Percentiles rank a stretch among this genome's conserved stretches.
Evolutionary conservation across 53 echinoderm and acorn worm genomes (phyloP).

Genomic region (Zoroaster sp.): DNA sequence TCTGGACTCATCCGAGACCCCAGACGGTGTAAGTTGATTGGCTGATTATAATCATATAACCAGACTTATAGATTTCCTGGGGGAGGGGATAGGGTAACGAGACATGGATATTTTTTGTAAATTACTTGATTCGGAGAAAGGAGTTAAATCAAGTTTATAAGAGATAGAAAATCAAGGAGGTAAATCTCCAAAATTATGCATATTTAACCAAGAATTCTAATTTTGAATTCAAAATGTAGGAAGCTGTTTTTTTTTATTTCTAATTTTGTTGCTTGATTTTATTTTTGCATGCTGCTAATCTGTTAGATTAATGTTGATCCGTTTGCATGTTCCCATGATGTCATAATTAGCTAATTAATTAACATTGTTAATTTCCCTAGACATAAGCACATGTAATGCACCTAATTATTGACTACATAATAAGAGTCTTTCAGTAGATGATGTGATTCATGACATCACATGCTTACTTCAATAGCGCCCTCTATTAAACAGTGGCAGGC

Average conservation of each 20-base stretch:
- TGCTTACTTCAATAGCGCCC: no score
- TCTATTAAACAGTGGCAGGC: no score
- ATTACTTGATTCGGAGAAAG: not conserved
- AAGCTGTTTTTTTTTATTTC: not conserved
- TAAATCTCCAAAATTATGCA: not conserved
- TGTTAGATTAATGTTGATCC: not conserved
- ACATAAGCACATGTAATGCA: no score
- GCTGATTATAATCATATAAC: conserved; percentile 1
- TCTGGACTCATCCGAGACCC: conserved; percentile 62
- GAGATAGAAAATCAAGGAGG: no score
- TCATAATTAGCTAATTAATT: no score
- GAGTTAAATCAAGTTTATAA: not conserved
- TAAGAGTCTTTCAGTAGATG: no score
- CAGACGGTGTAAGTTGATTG: conserved; percentile 53
- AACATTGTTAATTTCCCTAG: no score
- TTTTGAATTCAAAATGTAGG: not conserved
- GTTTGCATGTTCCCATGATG: no score
- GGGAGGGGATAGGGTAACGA: no score
- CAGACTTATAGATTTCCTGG: not conserved
- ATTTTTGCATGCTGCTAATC: not conserved
- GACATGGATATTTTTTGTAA: not conserved
- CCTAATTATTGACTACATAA: no score
- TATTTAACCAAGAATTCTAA: not conserved
- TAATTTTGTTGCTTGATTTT: not conserved
- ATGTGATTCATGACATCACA: no score